phyloP scores from a whole-genome alignment of 30 jellyfish, hydroid and myxozoan genomes.

The Calvadosia cruxmelitensis region DNA sequence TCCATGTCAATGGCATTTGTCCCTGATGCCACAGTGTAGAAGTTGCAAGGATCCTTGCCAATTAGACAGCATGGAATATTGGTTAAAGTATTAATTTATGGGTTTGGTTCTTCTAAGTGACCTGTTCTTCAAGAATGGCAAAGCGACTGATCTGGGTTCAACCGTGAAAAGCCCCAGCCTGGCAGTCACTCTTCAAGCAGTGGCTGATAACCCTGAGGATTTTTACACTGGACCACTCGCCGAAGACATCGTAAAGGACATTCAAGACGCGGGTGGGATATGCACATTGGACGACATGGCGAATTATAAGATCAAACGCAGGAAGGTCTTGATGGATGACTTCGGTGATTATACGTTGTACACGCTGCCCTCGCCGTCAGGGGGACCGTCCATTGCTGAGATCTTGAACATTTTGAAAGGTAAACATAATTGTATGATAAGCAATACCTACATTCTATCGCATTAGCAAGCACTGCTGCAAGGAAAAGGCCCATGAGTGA shows the following conservation, averaged over 20 bases:
- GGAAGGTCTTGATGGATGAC: constrained; percentile 71
- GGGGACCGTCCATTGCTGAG: constrained; percentile 84
- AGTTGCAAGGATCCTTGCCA: no score
- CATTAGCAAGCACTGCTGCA: no score
- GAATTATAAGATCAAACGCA: constrained; percentile 63
- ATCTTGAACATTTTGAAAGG: constrained; percentile 88
- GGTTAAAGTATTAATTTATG: no score
- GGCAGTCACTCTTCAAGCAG: constrained; percentile 54
- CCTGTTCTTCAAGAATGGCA: constrained; percentile 67
- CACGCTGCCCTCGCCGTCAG: constrained; percentile 89
- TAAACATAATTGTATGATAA: constrained; percentile 9
- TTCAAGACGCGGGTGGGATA: constrained; percentile 96
- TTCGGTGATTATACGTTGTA: constrained; percentile 79
- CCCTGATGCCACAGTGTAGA: no score
- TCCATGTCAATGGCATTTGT: no score
- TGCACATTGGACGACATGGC: constrained; percentile 88
- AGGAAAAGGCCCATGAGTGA: no score
- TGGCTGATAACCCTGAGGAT: constrained; percentile 87
- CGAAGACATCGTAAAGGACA: constrained; percentile 88
- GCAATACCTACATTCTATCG: no score
- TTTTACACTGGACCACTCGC: constrained; percentile 97
- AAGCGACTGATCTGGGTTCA: constrained; percentile 62
- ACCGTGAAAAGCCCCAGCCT: constrained; percentile 45
- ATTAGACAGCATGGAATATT: no score
- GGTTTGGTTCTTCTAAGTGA: no score